Evolutionary conservation across 2,888 invertebrate genomes (phyloP).

Genomic region (Erpobdella octoculata): DNA sequence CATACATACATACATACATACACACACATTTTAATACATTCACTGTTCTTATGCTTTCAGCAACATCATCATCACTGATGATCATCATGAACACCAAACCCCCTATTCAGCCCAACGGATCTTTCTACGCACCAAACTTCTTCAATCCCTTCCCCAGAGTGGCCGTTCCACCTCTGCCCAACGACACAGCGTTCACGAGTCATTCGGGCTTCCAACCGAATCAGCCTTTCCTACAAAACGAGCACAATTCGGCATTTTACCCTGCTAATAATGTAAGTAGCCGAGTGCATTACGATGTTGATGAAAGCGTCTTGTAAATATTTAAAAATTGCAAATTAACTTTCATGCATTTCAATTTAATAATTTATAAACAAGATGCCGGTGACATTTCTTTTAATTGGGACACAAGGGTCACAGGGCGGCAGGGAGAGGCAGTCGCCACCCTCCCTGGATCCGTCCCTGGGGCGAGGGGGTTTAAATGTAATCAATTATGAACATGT

Average conservation of each 20-base stretch:
- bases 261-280: neutral
- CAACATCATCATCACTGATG: neutral
- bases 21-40: neutral
- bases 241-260: neutral
- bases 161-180: slow-evolving; percentile 5
- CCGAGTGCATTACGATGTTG: neutral
- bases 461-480: too few relatives aligned
- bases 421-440: too few relatives aligned
- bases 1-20: neutral
- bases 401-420: too few relatives aligned
- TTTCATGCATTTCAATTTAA: neutral
- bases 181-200: slow-evolving; percentile 20
- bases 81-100: slow-evolving; percentile 30
- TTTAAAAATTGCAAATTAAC: too few relatives aligned
- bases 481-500: too few relatives aligned
- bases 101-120: slow-evolving; percentile 20
- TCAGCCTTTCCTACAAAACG: slow-evolving; percentile 17
- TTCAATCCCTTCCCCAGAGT: slow-evolving; percentile 24
- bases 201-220: slow-evolving; percentile 27
- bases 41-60: neutral
- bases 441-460: too few relatives aligned
- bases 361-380: too few relatives aligned
- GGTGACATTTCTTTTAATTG: too few relatives aligned
- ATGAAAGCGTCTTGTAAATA: neutral
- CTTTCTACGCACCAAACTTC: slow-evolving; percentile 23